Base-by-base conservation (phyloP, 2,113 vertebrate species). In the Phylloscopus trochilus region DNA sequence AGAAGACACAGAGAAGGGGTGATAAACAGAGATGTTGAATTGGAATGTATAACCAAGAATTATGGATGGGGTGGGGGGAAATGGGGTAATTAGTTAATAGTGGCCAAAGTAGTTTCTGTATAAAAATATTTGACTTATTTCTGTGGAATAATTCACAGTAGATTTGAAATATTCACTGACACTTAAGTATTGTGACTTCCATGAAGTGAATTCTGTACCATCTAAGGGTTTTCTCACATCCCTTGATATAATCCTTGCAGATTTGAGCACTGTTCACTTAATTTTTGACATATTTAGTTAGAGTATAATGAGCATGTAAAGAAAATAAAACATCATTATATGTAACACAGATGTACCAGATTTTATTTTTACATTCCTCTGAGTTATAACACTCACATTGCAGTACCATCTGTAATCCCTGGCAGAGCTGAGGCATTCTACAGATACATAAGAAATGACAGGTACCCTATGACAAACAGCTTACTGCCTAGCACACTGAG, bases 391-490 rank as follows among this genome's bases (percentile, higher is more conserved):
- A 72, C 87, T 95, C 70, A 78, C 30, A 72, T 43, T 94, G 53
- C 73, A 75, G 83, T 72, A 87, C 89, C 87, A 94, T 94, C 92
- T 97, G 94, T 80, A 95, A 59, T 95, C 74, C 58, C 89, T 94
- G 89, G 91, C 89, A 92, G 66, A 81, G 83, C 58, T 87, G 58
- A 92, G 56, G 83, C 78, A 64, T 85, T 96, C 84, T 93, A 94
- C 78, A 72, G 58, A 90, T 93, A 93, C 58, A 92, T 89, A 96
- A 93, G 90, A 83, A 95, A 90, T 96, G 93, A 96, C 95, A 95
- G 93, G 92, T 96, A 96, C 93, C 96, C 96, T 91, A 94, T 91
- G 92, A 96, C 87, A 93, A 96, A 95, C 84, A 93, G 93, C 78
- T 96, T 87, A 90, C 62, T 92, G 93, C 89, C 59, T 95, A 82